phyloP scores from a whole-genome alignment of 2,113 vertebrate genomes.

The Peromyscus polionotus region DNA sequence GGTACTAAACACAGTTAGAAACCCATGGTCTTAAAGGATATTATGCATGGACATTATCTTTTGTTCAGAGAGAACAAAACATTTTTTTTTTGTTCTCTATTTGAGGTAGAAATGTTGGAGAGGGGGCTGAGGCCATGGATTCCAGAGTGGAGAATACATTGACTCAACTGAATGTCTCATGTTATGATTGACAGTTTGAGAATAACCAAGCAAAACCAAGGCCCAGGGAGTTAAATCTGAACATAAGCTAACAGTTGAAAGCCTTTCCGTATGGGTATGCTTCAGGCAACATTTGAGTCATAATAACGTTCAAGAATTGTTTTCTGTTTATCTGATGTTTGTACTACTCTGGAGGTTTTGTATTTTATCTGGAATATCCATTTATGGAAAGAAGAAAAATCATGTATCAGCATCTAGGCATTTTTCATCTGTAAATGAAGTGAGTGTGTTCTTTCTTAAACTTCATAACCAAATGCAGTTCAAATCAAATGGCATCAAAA shows the following conservation, averaged over 20 bases:
- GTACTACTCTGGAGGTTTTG: neutral
- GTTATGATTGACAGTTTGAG: neutral
- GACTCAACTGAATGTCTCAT: neutral
- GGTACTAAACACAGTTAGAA: neutral
- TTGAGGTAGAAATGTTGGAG: neutral
- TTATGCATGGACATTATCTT: neutral
- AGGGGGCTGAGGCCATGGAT: neutral
- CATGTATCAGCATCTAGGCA: neutral
- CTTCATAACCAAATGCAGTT: neutral
- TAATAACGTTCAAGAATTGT: neutral
- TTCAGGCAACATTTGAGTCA: neutral
- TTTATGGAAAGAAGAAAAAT: neutral
- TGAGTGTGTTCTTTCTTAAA: conserved; percentile 10
- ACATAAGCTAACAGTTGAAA: neutral
- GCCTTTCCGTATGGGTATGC: neutral
- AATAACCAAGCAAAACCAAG: neutral
- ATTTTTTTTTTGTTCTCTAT: neutral
- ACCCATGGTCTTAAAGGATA: neutral
- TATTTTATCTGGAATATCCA: neutral
- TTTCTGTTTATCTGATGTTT: neutral
- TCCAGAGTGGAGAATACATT: neutral
- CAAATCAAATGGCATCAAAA: conserved; percentile 18
- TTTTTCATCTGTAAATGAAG: neutral
- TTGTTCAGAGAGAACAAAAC: neutral
- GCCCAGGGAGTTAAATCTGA: neutral